Evolutionary conservation across 2,113 vertebrate genomes (phyloP).

Genomic region (Terrapene triunguis): DNA sequence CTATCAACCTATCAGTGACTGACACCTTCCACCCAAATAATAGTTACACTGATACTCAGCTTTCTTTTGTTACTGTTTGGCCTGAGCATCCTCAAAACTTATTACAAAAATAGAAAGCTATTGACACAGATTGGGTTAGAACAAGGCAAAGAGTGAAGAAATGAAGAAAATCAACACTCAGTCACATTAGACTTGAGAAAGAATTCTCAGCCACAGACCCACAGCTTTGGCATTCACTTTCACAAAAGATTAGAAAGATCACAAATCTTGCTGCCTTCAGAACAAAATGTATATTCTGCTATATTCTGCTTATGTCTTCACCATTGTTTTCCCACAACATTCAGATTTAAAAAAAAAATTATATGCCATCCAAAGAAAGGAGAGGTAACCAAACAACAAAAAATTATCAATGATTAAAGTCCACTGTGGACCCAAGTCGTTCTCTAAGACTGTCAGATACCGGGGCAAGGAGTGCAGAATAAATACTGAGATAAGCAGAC

Average conservation of each 20-base stretch:
- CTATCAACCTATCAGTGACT: background rate
- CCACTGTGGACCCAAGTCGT: background rate
- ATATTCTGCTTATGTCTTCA: background rate
- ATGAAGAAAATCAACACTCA: background rate
- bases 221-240: background rate
- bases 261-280: background rate
- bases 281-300: background rate
- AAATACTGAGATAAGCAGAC: background rate
- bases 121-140: background rate
- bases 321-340: background rate
- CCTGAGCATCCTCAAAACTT: background rate
- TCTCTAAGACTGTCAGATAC: background rate
- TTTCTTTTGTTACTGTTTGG: conserved; percentile 15
- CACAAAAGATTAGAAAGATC: background rate
- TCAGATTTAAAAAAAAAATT: background rate
- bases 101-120: conserved; percentile 22
- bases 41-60: background rate
- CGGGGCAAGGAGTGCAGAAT: background rate
- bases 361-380: background rate
- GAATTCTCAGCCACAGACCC: background rate
- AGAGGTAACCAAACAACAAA: background rate
- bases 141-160: background rate
- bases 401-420: background rate
- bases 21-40: conserved; percentile 7
- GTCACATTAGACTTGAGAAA: background rate